phyloP scores from a whole-genome alignment of 2,113 vertebrate species.

The Crotalus helleri region DNA sequence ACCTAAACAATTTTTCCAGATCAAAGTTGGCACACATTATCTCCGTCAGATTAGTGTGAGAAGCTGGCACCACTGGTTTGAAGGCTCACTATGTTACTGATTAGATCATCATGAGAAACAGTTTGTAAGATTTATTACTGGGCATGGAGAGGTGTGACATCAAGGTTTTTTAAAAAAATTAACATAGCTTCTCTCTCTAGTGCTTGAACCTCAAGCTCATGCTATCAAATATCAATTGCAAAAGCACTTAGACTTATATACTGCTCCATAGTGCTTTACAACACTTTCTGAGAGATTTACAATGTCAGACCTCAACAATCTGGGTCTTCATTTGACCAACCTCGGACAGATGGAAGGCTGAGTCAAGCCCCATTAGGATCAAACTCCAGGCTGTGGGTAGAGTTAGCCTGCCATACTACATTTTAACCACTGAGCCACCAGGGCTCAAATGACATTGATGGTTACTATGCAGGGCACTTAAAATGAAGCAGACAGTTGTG shows the following conservation, averaged over 20 bases:
- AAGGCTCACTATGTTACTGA: not conserved
- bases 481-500: not conserved
- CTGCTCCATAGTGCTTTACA: not conserved
- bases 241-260: not conserved
- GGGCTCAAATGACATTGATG: not conserved
- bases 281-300: not conserved
- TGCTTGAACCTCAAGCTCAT: not conserved
- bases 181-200: not conserved
- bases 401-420: too few relatives aligned
- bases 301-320: not conserved
- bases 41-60: not conserved
- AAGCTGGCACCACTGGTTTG: not conserved
- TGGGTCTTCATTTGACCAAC: too few relatives aligned
- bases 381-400: too few relatives aligned
- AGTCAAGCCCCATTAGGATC: too few relatives aligned
- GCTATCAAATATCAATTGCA: not conserved
- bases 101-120: not conserved
- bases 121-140: not conserved
- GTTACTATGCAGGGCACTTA: not conserved
- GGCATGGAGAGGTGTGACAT: not conserved
- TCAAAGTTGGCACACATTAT: not conserved
- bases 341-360: too few relatives aligned
- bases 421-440: too few relatives aligned
- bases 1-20: not conserved
- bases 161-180: not conserved